Base-by-base conservation (phyloP, 2,888 invertebrate species). In the Coelopa pilipes region DNA sequence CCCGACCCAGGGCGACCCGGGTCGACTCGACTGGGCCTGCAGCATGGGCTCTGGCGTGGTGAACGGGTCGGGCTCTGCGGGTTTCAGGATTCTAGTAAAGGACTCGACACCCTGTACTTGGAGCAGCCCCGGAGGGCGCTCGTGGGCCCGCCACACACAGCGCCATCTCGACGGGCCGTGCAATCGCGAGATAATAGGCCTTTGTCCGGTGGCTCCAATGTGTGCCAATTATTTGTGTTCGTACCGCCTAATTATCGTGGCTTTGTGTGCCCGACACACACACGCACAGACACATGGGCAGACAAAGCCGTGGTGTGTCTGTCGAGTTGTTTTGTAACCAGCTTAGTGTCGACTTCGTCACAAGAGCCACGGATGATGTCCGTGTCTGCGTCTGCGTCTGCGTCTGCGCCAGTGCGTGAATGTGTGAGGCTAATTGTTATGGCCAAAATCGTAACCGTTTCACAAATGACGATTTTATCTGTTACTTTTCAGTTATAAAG, bases 361-460 rank as follows among this genome's bases (percentile, higher is more conserved):
- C 24, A 50, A 9, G 55, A 19, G n/a, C 46, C 47, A 50, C 24
- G 34, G 60, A 75, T 74, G 72, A 77, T 76, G 79, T 74, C 75
- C 69, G 76, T 59, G 66, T 49, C 47, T 60, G 46, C 34, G 34
- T 34, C 4, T 34, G 34, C 7, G 45, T n/a, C n/a, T n/a, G n/a
- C n/a, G 67, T 57, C 34, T 47, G 24, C 19, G 47, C 5, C 45
- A 34, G n/a, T 47, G n/a, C 67, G 62, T 67, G n/a, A 13, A 13
- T 68, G 10, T 78, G 77, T 62, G 62, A 66, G 46, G 15, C 79
- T 79, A 82, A 82, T 81, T 80, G 78, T 78, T 79, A 78, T 76
- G 73, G 69, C 68, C 63, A 24, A 65, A 55, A 60, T 57, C 46
- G 70, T 66, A 60, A 73, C 57, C 55, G 57, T 73, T 73, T 50